Base-by-base conservation (phyloP, 2,888 invertebrate genomes). In the Andrena bicolor region DNA sequence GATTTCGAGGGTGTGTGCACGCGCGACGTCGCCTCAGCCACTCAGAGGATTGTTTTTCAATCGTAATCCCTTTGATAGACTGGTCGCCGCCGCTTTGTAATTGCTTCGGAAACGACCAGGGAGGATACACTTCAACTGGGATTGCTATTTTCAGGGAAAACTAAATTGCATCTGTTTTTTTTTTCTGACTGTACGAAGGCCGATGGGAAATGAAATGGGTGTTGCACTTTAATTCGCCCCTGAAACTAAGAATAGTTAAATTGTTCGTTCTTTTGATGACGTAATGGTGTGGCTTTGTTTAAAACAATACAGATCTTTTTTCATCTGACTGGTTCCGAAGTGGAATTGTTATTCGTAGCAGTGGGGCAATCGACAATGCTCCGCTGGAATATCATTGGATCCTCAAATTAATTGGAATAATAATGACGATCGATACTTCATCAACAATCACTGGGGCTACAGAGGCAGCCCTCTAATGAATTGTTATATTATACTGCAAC, bases 31-130 rank as follows among this genome's bases (percentile, higher is more conserved):
- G 20, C 65, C 61, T 66, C 53, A 30, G 30, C 80, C 71, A 26
- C 51, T 53, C 26, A 35, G 23, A 66, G 61, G 20, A 72, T 72
- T 61, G 66, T 80, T 66, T 80, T 80, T 35, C 7, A 49, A 80
- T 80, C 63, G 65, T 66, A 66, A 65, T 65, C 71, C 28, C 71
- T 80, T 61, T 48, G 80, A 48, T 26, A n/a, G 65, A 1, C 10
- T 51, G 56, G 23, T 13, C 35, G 30, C 41, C 20, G 4, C n/a
- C 10, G 5, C 10, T 10, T 7, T 16, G 26, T 35, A 23, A 20
- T 58, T 35, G 56, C 28, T 23, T 35, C 1, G 8, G 26, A 64
- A 26, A 35, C 53, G 7, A 20, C 2, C 8, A 23, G 53, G 3
- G 53, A 20, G n/a, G 53, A n/a, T 53, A 53, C 53, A 53, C 53